phyloP scores from a whole-genome alignment of 2,888 invertebrate species.

The Hydraecia micacea region DNA sequence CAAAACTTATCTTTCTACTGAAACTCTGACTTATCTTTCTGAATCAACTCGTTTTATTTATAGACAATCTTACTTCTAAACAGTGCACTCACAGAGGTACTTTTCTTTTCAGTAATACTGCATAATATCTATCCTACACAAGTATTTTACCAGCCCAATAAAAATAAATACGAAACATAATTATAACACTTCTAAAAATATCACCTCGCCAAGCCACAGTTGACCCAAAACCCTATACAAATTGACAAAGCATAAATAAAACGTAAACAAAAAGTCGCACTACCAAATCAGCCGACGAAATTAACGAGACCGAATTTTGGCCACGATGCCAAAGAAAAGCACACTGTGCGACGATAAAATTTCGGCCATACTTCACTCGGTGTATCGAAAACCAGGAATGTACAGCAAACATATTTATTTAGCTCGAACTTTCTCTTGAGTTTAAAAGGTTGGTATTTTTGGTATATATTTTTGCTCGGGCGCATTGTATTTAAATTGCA shows the following conservation, averaged over 20 bases:
- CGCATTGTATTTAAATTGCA: conserved; percentile 73
- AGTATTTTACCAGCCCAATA: conserved; percentile 62
- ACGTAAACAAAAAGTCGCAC: conserved; percentile 51
- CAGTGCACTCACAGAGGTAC: neutral
- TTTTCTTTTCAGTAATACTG: neutral
- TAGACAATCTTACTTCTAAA: neutral
- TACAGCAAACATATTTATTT: conserved; percentile 70
- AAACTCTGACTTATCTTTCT: too few relatives aligned
- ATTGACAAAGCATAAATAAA: conserved; percentile 56
- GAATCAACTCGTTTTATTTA: neutral
- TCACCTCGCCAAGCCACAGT: conserved; percentile 49
- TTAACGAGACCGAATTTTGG: conserved; percentile 61
- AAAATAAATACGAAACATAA: conserved; percentile 65
- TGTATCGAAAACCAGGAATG: conserved; percentile 62
- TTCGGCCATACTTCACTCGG: conserved; percentile 58
- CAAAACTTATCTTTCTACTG: neutral
- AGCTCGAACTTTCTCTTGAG: conserved; percentile 66
- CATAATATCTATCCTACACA: neutral
- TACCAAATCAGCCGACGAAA: conserved; percentile 62
- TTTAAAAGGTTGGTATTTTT: conserved; percentile 66
- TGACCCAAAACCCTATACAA: conserved; percentile 52
- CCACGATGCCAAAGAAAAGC: conserved; percentile 44
- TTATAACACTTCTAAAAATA: conserved; percentile 64
- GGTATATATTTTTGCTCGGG: conserved; percentile 60
- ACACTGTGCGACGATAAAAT: conserved; percentile 57